Percentiles rank a stretch among this genome's conserved stretches.
phyloP scores from a whole-genome alignment of 2,113 vertebrate genomes.

The Hiodon alosoides region DNA sequence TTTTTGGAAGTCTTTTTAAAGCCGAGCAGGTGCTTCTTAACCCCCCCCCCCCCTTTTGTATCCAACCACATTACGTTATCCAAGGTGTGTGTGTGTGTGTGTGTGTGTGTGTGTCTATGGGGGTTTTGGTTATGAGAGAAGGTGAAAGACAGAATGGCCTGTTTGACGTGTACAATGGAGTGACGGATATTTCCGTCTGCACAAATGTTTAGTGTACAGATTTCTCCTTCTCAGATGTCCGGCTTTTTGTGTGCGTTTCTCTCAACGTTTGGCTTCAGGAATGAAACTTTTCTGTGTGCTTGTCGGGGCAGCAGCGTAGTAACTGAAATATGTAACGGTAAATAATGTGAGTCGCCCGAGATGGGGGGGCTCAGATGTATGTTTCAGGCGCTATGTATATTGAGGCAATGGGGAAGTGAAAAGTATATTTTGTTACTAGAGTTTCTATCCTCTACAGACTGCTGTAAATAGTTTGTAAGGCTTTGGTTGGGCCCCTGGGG shows the following conservation, averaged over 20 bases:
- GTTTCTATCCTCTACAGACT: conserved; percentile 9
- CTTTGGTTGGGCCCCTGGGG: conserved; percentile 6
- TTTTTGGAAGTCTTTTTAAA: not conserved
- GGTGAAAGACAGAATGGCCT: not conserved
- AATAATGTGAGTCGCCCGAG: not conserved
- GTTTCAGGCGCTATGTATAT: not conserved
- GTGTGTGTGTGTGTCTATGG: not conserved
- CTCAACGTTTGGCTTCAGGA: not conserved
- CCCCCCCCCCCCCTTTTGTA: not conserved
- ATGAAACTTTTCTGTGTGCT: not conserved
- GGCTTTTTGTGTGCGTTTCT: not conserved
- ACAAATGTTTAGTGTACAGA: not conserved
- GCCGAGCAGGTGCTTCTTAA: conserved; percentile 3
- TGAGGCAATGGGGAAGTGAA: conserved; percentile 1
- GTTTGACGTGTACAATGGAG: not conserved
- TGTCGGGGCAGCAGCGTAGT: not conserved
- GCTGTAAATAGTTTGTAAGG: conserved; percentile 9
- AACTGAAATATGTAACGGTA: not conserved
- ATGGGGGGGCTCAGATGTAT: not conserved
- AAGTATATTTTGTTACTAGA: conserved; percentile 22
- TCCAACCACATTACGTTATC: not conserved
- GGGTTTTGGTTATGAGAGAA: no score
- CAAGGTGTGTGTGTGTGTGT: not conserved
- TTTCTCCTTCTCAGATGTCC: not conserved
- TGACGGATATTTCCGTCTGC: not conserved